Percentiles rank a stretch among this genome's conserved stretches.
phyloP scores from a whole-genome alignment of 1,140 invertebrate species.

The Calephelis nemesis region DNA sequence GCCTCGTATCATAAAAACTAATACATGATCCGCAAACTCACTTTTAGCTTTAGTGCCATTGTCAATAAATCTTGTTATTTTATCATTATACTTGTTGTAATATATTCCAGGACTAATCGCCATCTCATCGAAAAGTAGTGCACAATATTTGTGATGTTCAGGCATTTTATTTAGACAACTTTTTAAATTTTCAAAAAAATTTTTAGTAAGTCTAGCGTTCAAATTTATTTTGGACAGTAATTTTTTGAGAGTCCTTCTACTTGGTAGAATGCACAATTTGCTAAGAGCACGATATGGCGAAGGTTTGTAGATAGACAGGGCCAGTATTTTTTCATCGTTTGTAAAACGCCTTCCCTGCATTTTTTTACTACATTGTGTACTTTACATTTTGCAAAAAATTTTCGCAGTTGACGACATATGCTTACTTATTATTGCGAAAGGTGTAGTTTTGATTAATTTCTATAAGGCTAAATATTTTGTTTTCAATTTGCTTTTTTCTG shows the following conservation, averaged over 20 bases:
- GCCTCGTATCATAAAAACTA: conserved; percentile 22
- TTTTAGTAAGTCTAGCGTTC: conserved; percentile 2
- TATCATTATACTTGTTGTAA: conserved; percentile 10
- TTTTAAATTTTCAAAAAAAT: conserved; percentile 16
- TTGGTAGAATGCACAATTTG: conserved; percentile 20
- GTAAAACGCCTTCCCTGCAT: conserved; percentile 4
- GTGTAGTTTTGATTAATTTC: neutral
- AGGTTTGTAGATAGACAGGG: conserved; percentile 7
- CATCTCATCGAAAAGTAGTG: conserved; percentile 22
- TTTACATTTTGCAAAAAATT: neutral
- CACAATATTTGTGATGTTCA: conserved; percentile 20
- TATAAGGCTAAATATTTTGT: neutral
- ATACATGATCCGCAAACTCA: neutral
- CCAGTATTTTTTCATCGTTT: conserved; percentile 11
- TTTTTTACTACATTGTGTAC: neutral
- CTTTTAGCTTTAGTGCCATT: neutral
- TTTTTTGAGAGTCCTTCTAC: conserved; percentile 20
- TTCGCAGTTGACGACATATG: neutral
- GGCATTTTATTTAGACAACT: conserved; percentile 15
- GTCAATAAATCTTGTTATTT: conserved; percentile 13
- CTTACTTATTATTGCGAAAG: neutral
- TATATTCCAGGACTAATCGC: conserved; percentile 1
- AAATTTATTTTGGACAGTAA: conserved; percentile 12
- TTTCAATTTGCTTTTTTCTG: neutral
- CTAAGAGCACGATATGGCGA: conserved; percentile 17